phyloP scores from a whole-genome alignment of 2,113 vertebrate species.

The Gambusia affinis region DNA sequence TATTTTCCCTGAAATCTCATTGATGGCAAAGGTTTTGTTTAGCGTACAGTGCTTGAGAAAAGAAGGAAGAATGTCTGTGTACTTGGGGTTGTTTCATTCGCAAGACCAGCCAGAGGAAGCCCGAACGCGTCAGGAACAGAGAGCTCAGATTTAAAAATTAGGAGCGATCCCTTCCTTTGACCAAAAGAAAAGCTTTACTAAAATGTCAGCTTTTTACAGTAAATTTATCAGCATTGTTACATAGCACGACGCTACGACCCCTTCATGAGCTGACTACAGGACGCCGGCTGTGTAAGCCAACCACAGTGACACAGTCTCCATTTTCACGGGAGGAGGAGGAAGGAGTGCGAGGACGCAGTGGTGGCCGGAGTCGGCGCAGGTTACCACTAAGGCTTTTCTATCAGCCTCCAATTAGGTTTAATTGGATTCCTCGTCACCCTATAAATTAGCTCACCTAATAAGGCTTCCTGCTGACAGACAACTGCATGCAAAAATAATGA shows the following conservation, averaged over 20 bases:
- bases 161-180: no score
- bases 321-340: conserved; percentile 14
- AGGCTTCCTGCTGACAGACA: conserved; percentile 57
- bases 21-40: no score
- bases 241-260: conserved; percentile 39
- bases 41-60: no score
- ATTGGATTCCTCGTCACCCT: conserved; percentile 72
- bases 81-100: no score
- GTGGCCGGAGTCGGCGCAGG: conserved; percentile 43
- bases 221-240: conserved; percentile 57
- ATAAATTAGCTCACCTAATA: conserved; percentile 74
- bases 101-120: no score
- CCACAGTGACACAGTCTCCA: not conserved
- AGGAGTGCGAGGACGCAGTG: conserved; percentile 23
- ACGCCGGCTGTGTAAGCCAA: conserved; percentile 19
- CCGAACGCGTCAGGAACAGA: no score
- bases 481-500: conserved; percentile 74
- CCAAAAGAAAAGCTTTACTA: no score
- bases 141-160: no score
- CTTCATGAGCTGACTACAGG: conserved; percentile 39
- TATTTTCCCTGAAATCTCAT: no score
- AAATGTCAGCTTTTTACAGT: no score
- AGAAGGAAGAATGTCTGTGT: no score
- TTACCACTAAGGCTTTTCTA: conserved; percentile 63
- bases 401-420: conserved; percentile 74